These are phyloP conservation scores for Proteles cristata DNA, from an alignment of 2,113 vertebrate genomes.

Conservation along the genomic window DNA sequence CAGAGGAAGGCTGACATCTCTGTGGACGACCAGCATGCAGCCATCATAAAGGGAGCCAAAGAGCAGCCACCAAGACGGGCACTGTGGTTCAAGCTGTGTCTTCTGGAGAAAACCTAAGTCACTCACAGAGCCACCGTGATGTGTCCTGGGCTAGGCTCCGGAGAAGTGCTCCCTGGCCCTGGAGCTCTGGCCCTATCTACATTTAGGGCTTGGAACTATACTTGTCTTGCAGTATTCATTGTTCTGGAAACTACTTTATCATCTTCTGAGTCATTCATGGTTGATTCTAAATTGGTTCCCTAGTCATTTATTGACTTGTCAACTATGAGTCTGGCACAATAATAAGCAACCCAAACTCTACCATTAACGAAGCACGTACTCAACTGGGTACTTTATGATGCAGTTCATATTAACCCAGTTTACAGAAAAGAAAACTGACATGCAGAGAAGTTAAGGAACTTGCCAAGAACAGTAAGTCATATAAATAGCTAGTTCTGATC, in stretches of 20 bases:
- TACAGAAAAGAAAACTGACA: background rate
- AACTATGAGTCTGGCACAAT: background rate
- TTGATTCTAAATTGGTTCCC: background rate
- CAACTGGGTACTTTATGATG: background rate
- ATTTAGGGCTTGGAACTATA: background rate
- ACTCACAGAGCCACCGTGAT: background rate
- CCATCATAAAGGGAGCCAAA: background rate
- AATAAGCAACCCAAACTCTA: background rate
- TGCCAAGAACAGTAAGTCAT: background rate
- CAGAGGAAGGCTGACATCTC: background rate
- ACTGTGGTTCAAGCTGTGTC: background rate
- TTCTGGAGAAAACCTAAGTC: background rate
- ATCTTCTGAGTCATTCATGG: background rate
- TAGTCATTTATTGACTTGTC: background rate
- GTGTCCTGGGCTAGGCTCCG: background rate
- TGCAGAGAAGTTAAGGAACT: conserved; percentile 13
- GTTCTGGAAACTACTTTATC: background rate
- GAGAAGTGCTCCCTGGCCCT: background rate
- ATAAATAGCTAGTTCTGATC: background rate
- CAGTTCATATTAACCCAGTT: background rate
- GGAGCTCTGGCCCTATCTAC: background rate
- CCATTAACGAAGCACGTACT: background rate
- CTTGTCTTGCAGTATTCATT: background rate
- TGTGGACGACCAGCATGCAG: background rate
- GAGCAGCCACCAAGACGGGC: background rate